Evolutionary conservation across 2,888 invertebrate genomes (phyloP).

Genomic region (Candidula unifasciata): DNA sequence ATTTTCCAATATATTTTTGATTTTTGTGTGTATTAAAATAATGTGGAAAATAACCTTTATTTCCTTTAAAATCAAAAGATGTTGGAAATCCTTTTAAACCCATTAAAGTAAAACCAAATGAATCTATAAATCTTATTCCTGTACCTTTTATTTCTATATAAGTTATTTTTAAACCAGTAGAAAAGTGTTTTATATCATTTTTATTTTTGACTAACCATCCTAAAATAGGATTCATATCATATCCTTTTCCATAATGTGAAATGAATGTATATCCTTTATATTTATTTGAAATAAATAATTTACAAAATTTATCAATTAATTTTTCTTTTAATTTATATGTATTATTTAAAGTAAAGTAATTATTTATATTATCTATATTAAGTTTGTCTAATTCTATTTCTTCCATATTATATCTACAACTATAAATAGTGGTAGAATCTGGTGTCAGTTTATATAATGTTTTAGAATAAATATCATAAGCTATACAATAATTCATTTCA

Average conservation of each 20-base stretch:
- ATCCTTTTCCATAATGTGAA: constrained; percentile 32
- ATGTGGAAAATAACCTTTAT: constrained; percentile 33
- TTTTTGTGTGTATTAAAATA: constrained; percentile 10
- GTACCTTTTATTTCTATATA: constrained; percentile 21
- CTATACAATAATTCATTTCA: constrained; percentile 20
- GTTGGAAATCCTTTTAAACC: not conserved
- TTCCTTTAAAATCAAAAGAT: constrained; percentile 26
- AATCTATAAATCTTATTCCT: constrained; percentile 32
- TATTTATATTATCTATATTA: constrained; percentile 1
- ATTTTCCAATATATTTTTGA: constrained; percentile 21
- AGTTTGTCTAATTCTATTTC: not conserved
- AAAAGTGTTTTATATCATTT: not conserved
- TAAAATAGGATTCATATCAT: constrained; percentile 27
- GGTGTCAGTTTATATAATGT: constrained; percentile 1
- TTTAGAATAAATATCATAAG: not conserved
- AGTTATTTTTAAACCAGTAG: constrained; percentile 13
- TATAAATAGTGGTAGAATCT: not conserved
- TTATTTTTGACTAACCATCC: constrained; percentile 35
- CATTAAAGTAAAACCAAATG: constrained; percentile 25
- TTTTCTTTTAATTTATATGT: not conserved
- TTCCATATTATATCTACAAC: not conserved
- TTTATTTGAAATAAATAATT: constrained; percentile 3
- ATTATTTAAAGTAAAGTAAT: not conserved
- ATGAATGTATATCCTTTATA: constrained; percentile 24
- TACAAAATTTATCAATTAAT: constrained; percentile 30